Evolutionary conservation across 2,797 vertebrate species (phyloP).

Genomic region (Leptodactylus fallax): DNA sequence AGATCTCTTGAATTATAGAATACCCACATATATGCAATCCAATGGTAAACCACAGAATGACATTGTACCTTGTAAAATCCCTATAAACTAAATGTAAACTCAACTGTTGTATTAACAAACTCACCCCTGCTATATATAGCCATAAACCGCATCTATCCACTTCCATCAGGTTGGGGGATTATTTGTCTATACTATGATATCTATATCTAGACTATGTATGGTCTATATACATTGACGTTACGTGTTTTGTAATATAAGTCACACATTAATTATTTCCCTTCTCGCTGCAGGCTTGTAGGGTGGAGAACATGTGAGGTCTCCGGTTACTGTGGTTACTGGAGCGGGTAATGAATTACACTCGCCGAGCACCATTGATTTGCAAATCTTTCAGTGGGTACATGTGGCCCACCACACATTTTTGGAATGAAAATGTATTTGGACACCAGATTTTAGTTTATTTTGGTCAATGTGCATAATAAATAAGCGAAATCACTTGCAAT

Average conservation of each 20-base stretch:
- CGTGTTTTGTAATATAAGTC: not conserved
- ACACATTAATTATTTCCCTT: not conserved
- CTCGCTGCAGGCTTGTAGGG: not conserved
- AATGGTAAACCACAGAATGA: not conserved
- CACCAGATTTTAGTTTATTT: not conserved
- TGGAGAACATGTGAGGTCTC: slow-evolving; percentile 12
- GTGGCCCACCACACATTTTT: not conserved
- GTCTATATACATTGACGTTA: not conserved
- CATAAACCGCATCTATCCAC: not conserved
- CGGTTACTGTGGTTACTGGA: not conserved
- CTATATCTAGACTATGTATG: not conserved
- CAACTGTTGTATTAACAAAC: not conserved
- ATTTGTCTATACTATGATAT: not conserved
- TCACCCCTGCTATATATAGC: not conserved
- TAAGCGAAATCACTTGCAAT: too few relatives aligned
- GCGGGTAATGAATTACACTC: slow-evolving; percentile 26
- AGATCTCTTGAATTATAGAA: too few relatives aligned
- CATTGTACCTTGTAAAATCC: not conserved
- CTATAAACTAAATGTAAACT: not conserved
- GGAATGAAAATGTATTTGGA: not conserved
- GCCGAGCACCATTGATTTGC: slow-evolving; percentile 21
- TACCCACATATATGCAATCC: too few relatives aligned
- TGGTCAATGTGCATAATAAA: too few relatives aligned
- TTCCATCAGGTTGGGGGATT: not conserved
- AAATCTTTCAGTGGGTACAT: slow-evolving; percentile 14